Percentiles rank a stretch among this genome's conserved stretches.
These are phyloP conservation scores for Cylindroiulus punctatus DNA, from an alignment of 2,888 invertebrate genomes.

Conservation along the genomic window DNA sequence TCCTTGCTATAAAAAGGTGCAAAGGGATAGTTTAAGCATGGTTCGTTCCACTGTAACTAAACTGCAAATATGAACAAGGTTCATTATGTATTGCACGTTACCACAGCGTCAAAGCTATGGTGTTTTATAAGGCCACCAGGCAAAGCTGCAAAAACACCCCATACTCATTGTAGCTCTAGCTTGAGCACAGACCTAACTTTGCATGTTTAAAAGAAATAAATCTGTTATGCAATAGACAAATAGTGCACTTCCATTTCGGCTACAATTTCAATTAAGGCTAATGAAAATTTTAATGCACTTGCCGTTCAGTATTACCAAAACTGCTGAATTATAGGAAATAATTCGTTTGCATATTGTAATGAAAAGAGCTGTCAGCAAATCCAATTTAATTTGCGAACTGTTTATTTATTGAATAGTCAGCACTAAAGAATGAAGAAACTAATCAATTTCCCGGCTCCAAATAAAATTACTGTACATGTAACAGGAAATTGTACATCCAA, in stretches of 20 bases:
- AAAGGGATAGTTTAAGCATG: neutral
- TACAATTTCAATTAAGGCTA: conserved; percentile 5
- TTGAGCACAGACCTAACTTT: neutral
- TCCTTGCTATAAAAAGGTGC: neutral
- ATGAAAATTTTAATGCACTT: conserved; percentile 30
- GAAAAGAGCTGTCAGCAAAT: conserved; percentile 17
- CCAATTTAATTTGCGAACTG: conserved; percentile 23
- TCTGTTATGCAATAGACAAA: neutral
- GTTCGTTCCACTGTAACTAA: neutral
- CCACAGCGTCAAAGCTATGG: too few species aligned
- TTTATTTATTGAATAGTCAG: conserved; percentile 8
- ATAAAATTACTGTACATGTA: neutral
- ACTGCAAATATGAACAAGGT: too few species aligned
- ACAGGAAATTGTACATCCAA: conserved; percentile 23
- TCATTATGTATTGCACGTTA: too few species aligned
- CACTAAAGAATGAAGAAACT: conserved; percentile 9
- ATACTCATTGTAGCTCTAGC: too few species aligned
- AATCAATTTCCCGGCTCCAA: neutral
- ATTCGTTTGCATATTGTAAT: conserved; percentile 15
- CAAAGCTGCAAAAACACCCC: too few species aligned
- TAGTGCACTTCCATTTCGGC: neutral
- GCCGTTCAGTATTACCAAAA: neutral
- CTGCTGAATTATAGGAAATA: conserved; percentile 17
- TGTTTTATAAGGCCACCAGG: too few species aligned
- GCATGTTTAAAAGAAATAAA: neutral